Evolutionary conservation across 2,797 vertebrate genomes (phyloP), one percentile per base, ranked within the genome.

Genomic region (Brachyalestes nurse): DNA sequence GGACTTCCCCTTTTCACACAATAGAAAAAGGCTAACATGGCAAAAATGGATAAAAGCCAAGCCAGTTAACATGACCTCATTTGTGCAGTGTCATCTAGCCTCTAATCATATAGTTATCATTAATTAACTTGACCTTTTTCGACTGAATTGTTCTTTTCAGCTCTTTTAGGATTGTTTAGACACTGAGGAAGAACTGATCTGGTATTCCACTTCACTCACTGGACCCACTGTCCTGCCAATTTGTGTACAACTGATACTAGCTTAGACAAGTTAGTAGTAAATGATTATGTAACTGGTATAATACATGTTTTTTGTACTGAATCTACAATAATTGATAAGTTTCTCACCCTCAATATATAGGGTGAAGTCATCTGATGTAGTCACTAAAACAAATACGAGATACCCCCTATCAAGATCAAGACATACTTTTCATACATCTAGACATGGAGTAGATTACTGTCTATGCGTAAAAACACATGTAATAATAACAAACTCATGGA

Each of bases 151-250:
- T 23, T 23, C 1, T 19, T 53, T 85, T 84, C 62, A 88, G 86
- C 87, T 87, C 86, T 88, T 84, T 82, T 84, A 84, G 84, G 86
- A 88, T 89, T 66, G 78, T 91, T 88, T 84, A 90, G 91, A 89
- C 89, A 91, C 91, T 93, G 90, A 86, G 89, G 86, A 84, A 85
- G 87, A 88, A 91, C 88, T 90, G 87, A 91, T 91, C 87, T 90
- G 88, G 87, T 66, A 80, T 13, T 51, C 47, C 47, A 51, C 47
- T 12, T 51, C 7, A 45, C 34, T 34, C 34, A 34, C 34, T 34
- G 34, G 34, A 34, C 34, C 34, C 34, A 45, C 81, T 87, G 85
- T 85, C 82, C 55, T 70, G 66, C 47, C 5, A 62, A 60, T 74
- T 80, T 75, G 21, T 6, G 60, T 82, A 67, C 75, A 81, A 80